Conservation (phyloP, 1,140 invertebrate species). For the Drosophila paulistorum region DNA sequence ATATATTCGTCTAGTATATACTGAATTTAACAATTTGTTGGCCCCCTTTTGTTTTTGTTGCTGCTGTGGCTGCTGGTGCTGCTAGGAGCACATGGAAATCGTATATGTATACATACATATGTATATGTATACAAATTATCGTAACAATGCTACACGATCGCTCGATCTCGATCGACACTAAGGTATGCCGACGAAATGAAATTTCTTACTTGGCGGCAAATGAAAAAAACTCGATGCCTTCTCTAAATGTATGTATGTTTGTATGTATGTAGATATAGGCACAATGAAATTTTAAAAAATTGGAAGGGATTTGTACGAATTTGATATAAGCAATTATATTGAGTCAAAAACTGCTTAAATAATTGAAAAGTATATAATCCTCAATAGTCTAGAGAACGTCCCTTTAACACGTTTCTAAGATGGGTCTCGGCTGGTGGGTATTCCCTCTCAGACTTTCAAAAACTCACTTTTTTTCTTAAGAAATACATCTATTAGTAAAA, state of each 20-base stretch:
- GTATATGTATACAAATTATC: constrained; percentile 18
- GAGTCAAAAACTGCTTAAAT: no score
- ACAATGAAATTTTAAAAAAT: not conserved
- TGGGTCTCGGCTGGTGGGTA: no score
- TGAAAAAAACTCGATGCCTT: constrained; percentile 5
- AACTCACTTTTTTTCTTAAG: no score
- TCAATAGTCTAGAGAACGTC: no score
- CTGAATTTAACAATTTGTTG: constrained; percentile 50
- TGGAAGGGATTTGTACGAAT: not conserved
- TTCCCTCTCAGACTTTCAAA: no score
- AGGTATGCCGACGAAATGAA: constrained; percentile 2
- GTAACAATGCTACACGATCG: constrained; percentile 52
- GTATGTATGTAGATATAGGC: not conserved
- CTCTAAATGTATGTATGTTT: not conserved
- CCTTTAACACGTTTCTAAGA: no score
- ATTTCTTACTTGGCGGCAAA: constrained; percentile 4
- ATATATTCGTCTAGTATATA: constrained; percentile 38
- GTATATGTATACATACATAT: constrained; percentile 22
- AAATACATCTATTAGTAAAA: no score
- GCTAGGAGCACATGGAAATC: constrained; percentile 52
- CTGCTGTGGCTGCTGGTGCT: constrained; percentile 26
- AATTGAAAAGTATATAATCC: no score
- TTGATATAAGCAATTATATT: not conserved
- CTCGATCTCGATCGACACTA: constrained; percentile 7
- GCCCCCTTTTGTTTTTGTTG: constrained; percentile 38